phyloP scores from a whole-genome alignment of 2,888 invertebrate species.

The Andrena bicolor region DNA sequence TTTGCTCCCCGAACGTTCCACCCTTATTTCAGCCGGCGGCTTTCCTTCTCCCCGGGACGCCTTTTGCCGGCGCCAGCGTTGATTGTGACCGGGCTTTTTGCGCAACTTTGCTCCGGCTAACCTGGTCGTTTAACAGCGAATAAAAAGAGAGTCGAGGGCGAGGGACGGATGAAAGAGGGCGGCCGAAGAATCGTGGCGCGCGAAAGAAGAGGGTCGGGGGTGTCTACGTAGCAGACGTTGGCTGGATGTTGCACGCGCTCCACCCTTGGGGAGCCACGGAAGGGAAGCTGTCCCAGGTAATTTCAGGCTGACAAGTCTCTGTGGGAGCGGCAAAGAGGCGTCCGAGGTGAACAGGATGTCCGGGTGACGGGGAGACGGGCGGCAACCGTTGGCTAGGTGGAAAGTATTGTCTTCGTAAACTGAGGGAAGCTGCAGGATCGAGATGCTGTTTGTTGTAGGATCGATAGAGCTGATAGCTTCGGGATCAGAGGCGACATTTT shows the following conservation, averaged over 20 bases:
- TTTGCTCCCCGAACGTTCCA: constrained; percentile 26
- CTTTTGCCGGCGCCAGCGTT: constrained; percentile 55
- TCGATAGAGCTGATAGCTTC: constrained; percentile 10
- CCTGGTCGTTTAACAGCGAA: constrained; percentile 73
- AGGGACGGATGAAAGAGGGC: neutral
- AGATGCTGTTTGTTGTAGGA: constrained; percentile 7
- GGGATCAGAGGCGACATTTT: neutral
- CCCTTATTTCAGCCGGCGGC: constrained; percentile 30
- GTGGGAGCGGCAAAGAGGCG: neutral
- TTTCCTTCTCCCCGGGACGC: constrained; percentile 34
- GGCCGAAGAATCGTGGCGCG: constrained; percentile 11
- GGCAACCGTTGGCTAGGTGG: constrained; percentile 20
- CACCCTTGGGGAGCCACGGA: constrained; percentile 49
- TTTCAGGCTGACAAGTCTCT: constrained; percentile 50
- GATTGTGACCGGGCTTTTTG: constrained; percentile 78
- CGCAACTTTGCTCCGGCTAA: constrained; percentile 66
- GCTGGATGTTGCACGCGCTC: constrained; percentile 32
- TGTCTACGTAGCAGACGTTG: constrained; percentile 7
- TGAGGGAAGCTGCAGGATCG: neutral
- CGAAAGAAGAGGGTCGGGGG: constrained; percentile 4
- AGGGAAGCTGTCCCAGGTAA: constrained; percentile 57
- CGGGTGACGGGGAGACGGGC: constrained; percentile 19
- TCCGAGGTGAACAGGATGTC: constrained; percentile 30
- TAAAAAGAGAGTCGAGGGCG: constrained; percentile 46
- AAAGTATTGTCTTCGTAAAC: constrained; percentile 15